Conservation (phyloP, 2,888 invertebrate species). For the Dendrolimus pini region DNA sequence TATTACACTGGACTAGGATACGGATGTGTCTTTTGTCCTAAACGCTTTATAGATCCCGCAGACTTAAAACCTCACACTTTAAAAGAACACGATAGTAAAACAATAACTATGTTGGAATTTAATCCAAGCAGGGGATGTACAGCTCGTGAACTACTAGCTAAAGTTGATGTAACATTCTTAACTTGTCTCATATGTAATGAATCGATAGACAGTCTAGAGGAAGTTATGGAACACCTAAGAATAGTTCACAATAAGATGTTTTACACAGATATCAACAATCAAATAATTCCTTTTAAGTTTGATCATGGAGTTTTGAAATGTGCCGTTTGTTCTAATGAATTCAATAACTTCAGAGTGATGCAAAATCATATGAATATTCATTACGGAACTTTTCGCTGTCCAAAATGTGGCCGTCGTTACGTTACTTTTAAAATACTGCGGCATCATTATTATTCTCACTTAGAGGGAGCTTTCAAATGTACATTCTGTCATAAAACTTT, state of each 20-base stretch:
- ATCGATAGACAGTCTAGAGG: slow-evolving; percentile 18
- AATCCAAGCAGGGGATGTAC: background rate
- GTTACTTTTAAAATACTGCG: slow-evolving; percentile 31
- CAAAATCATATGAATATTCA: slow-evolving; percentile 43
- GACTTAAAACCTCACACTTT: slow-evolving; percentile 39
- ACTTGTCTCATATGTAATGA: slow-evolving; percentile 36
- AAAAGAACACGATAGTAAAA: slow-evolving; percentile 11
- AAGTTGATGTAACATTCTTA: slow-evolving; percentile 45
- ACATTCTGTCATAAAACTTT: slow-evolving; percentile 57
- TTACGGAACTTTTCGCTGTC: slow-evolving; percentile 38
- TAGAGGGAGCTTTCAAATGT: slow-evolving; percentile 42
- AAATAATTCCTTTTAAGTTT: slow-evolving; percentile 41
- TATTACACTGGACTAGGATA: slow-evolving; percentile 28
- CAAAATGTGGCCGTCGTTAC: slow-evolving; percentile 36
- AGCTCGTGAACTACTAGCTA: slow-evolving; percentile 16
- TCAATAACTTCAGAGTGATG: slow-evolving; percentile 34
- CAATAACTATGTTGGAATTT: background rate
- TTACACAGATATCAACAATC: slow-evolving; percentile 25
- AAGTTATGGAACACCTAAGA: slow-evolving; percentile 29
- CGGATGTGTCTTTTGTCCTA: slow-evolving; percentile 36
- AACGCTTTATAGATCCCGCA: slow-evolving; percentile 28
- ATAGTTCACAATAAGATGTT: slow-evolving; percentile 25
- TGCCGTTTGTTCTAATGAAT: slow-evolving; percentile 28
- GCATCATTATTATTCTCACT: slow-evolving; percentile 38
- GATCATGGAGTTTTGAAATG: slow-evolving; percentile 28